Conservation (phyloP, 2,888 invertebrate genomes). For the Hydraecia micacea region DNA sequence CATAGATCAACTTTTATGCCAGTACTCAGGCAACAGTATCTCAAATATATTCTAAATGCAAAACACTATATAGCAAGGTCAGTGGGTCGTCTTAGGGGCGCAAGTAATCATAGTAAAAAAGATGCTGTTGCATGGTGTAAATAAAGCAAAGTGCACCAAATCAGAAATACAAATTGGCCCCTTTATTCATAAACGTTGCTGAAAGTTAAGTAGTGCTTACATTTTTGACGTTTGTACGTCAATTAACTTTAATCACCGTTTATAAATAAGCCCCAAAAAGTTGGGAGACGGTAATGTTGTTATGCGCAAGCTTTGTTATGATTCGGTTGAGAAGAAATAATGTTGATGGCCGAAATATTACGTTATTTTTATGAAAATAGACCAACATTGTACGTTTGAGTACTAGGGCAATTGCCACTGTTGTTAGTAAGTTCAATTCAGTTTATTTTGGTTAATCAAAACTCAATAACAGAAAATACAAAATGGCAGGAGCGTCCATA, state of each 20-base stretch:
- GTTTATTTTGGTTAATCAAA: background rate
- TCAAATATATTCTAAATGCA: background rate
- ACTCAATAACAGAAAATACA: background rate
- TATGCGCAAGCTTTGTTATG: background rate
- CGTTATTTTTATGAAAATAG: too few relatives aligned
- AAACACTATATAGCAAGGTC: too few relatives aligned
- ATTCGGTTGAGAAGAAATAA: background rate
- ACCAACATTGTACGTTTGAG: background rate
- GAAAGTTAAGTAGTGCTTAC: too few relatives aligned
- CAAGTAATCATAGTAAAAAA: background rate
- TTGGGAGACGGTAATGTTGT: background rate
- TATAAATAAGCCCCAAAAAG: background rate
- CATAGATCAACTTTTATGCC: background rate
- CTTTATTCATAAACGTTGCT: too few relatives aligned
- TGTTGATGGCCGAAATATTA: background rate
- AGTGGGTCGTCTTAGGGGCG: too few relatives aligned
- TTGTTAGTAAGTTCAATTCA: background rate
- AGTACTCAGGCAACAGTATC: background rate
- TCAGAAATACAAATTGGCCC: too few relatives aligned
- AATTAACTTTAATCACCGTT: too few relatives aligned
- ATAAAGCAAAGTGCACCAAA: background rate
- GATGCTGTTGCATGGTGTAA: background rate
- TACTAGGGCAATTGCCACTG: background rate
- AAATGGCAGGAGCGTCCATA: constrained; percentile 41
- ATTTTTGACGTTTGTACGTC: too few relatives aligned